These are phyloP conservation scores for Eupithecia dodoneata DNA, from an alignment of 2,888 invertebrate genomes.

Conservation along the genomic window DNA sequence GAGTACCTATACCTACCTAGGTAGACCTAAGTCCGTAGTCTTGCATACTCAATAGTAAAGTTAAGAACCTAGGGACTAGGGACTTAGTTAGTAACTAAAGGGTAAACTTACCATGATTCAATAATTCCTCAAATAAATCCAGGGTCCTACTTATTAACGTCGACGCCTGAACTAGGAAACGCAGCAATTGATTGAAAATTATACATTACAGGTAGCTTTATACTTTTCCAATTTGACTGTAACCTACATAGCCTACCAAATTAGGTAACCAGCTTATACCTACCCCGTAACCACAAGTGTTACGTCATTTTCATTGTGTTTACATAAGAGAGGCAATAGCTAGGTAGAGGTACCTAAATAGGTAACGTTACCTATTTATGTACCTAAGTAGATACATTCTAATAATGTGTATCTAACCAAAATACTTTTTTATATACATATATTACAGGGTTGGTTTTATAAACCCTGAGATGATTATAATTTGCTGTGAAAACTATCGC, in stretches of 20 bases:
- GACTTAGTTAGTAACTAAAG: neutral
- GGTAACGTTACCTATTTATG: neutral
- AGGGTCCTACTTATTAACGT: neutral
- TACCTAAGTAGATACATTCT: neutral
- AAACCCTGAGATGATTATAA: neutral
- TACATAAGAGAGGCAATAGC: conserved; percentile 21
- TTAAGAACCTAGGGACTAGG: neutral
- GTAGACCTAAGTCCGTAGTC: too few relatives aligned
- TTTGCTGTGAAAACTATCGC: neutral
- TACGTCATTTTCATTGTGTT: conserved; percentile 41
- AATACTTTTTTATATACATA: too few relatives aligned
- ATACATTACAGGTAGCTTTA: conserved; percentile 19
- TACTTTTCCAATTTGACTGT: conserved; percentile 17
- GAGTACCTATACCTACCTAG: neutral
- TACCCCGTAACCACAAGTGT: conserved; percentile 1
- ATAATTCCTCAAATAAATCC: neutral
- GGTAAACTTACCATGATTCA: conserved; percentile 25
- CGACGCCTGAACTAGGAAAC: conserved; percentile 10
- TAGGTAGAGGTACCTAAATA: neutral
- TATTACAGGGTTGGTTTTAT: neutral
- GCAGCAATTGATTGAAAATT: conserved; percentile 18
- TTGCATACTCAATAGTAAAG: neutral
- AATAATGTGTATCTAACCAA: neutral
- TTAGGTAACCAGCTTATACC: neutral
- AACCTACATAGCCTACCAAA: neutral